Evolutionary conservation across 2,113 vertebrate genomes (phyloP).

Genomic region (Protobothrops flavoviridis): DNA sequence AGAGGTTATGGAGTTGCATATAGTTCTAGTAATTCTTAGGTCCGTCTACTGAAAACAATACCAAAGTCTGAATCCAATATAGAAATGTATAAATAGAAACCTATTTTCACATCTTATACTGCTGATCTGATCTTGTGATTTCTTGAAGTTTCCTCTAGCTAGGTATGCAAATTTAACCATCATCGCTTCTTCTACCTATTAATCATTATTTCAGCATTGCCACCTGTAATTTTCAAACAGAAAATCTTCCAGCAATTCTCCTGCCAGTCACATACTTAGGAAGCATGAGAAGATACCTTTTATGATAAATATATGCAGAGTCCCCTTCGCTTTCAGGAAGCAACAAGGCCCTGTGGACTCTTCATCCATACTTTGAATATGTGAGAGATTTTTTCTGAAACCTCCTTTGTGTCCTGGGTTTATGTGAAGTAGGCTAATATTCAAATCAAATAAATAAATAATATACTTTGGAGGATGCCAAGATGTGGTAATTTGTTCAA

Average conservation of each 20-base stretch:
- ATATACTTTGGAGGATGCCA: background rate
- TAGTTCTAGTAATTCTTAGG: background rate
- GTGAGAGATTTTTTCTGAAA: background rate
- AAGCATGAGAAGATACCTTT: background rate
- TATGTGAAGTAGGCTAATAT: background rate
- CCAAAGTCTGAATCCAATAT: background rate
- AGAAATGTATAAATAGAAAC: background rate
- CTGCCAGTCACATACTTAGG: background rate
- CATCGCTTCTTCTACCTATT: background rate
- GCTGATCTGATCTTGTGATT: background rate
- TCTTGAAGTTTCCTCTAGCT: background rate
- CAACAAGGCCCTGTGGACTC: background rate
- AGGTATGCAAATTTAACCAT: background rate
- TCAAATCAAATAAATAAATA: background rate
- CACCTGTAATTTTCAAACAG: background rate
- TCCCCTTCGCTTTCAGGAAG: background rate
- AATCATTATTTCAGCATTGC: background rate
- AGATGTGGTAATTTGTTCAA: background rate
- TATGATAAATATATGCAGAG: background rate
- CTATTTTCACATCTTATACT: background rate
- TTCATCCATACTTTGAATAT: background rate
- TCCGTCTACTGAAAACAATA: background rate
- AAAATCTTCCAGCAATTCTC: background rate
- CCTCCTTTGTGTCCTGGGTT: background rate
- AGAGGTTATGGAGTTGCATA: background rate